Evolutionary conservation across 53 echinoderm and acorn worm genomes (phyloP), one percentile per base, ranked within the genome.

Genomic region (Holothuria scabra): DNA sequence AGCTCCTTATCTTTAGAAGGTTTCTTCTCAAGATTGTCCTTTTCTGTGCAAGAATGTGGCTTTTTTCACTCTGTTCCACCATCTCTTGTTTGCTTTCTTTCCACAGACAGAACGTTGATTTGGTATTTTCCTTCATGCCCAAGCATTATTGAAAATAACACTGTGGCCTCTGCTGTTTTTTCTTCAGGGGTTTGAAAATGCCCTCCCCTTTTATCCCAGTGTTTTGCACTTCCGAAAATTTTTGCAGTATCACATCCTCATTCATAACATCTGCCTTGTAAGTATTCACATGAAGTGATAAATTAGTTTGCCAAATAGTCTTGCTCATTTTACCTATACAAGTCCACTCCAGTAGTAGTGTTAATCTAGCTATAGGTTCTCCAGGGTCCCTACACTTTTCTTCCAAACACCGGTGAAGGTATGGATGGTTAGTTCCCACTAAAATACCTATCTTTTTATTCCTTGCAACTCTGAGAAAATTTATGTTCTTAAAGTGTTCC

Each of bases 311-410:
- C n/a, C 79, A 59, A 35, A 26, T 6, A 5, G 79, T 26, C 49
- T 79, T 60, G 25, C 56, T 46, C 8, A 23, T 12, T 60, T n/a
- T 44, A 13, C 84, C 72, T 14, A 84, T 58, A 5, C 69, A 67
- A 20, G 84, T 84, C 84, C 84, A 84, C 10, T 69, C 56, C 46
- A 84, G 49, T 9, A 49, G 67, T 26, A 6, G 35, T 35, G 68
- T 84, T 8, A 44, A 46, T 26, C 67, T 35, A 23, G 28, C 85
- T 16, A 85, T 85, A 10, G 85, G 75, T 29, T 74, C 84, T 5
- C 85, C 81, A 19, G 63, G 62, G 6, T 3, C 48, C 4, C 48
- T 12, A 10, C 48, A 48, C 10, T 8, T 48, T 48, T 48, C 44
- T 44, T 44, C 44, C 44, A 44, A 44, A 44, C 44, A 44, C 44